Base-by-base conservation (phyloP, 2,888 invertebrate species). In the Zygothrica quintamaculata region DNA sequence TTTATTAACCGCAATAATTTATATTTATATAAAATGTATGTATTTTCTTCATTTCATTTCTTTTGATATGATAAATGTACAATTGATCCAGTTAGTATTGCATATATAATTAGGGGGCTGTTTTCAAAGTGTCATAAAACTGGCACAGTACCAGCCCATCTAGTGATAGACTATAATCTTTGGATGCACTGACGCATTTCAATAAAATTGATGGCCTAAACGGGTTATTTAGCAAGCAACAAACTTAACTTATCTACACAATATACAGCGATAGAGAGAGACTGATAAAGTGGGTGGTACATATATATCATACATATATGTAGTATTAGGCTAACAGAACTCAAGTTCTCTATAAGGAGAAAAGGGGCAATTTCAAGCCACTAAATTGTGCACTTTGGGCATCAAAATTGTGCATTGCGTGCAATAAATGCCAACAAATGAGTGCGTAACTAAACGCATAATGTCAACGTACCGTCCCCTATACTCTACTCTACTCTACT, bases 381-480 rank as follows among this genome's bases (percentile, higher is more conserved):
- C 65, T 77, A 84, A 78, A 78, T 65, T 69, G 74, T 78, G 58
- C 74, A 68, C 69, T 80, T 78, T 77, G 78, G 60, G 64, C 67
- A 66, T 74, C 65, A 62, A 61, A 77, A 78, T 68, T 65, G 65
- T 13, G 62, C 69, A 67, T 85, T 84, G 82, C 86, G 84, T 85
- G 84, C 74, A 67, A 59, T 66, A 70, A 80, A 77, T 69, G 59
- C 13, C 51, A 42, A 22, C 43, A 62, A 71, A 57, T 74, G 67
- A 77, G 76, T 84, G 82, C 86, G 86, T 86, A 86, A 84, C 82
- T 80, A 84, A 84, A 84, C 81, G 77, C 71, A 84, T 77, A 77
- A 84, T 76, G 67, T 71, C 86, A 85, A 66, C 74, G 75, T 39
- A 66, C 67, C 59, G 13, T 12, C 31, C 36, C 16, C 9, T 12